phyloP scores from a whole-genome alignment of 2,113 vertebrate species.

The Accipiter virgatus region DNA sequence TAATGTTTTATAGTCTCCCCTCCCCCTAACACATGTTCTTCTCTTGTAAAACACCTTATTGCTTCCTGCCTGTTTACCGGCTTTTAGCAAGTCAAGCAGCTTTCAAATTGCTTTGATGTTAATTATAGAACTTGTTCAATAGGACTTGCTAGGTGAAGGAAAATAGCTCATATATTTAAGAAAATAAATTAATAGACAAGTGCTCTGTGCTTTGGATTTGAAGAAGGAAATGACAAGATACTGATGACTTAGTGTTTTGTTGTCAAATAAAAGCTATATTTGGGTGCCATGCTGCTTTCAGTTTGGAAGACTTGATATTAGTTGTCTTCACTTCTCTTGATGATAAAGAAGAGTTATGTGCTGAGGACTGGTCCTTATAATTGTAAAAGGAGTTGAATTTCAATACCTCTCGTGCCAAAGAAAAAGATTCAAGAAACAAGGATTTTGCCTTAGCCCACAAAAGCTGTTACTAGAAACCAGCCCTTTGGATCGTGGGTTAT shows the following conservation, averaged over 20 bases:
- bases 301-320: not conserved
- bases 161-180: conserved; percentile 28
- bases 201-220: not conserved
- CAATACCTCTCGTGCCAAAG: not conserved
- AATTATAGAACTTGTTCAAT: conserved; percentile 52
- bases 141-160: conserved; percentile 29
- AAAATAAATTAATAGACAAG: conserved; percentile 32
- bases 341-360: not conserved
- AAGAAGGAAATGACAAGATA: not conserved
- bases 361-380: not conserved
- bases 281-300: not conserved
- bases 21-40: conserved; percentile 30
- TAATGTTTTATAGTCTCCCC: conserved; percentile 11
- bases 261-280: not conserved
- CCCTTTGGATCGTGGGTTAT: not conserved
- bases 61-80: conserved; percentile 42
- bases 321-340: not conserved
- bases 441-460: not conserved
- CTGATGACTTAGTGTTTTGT: not conserved
- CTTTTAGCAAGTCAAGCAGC: conserved; percentile 54
- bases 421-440: not conserved
- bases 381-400: not conserved
- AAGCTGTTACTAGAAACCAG: accelerated
- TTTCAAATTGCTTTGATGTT: conserved; percentile 61
- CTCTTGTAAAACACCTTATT: conserved; percentile 43